Base-by-base conservation (phyloP, 1,140 invertebrate genomes). In the Macrobrachium nipponense region DNA sequence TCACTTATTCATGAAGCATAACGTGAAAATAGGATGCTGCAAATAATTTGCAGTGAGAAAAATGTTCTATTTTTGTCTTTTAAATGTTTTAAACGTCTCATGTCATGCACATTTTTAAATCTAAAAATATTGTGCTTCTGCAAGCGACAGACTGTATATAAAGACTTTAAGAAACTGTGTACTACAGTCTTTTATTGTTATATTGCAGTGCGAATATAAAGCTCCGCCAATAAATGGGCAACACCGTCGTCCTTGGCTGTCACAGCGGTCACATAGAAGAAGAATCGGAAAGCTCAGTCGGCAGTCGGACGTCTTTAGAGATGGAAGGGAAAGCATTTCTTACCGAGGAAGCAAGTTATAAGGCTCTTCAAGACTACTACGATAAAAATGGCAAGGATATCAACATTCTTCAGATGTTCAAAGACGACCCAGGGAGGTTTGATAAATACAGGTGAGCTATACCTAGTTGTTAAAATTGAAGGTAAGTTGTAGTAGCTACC, bases 381-480 rank as follows among this genome's bases (percentile, higher is more conserved):
- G 91, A 94, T 84, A 90, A 90, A 14, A 94, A 94, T 89, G 94
- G 93, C 15, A 91, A 93, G 3, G 94, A 95, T 89, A 93, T 98
- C 8, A 94, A 96, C 88, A 96, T 98, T 89, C 93, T 93, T 86
- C 92, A 96, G 88, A 90, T 97, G 76, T 97, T 98, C 89, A 92
- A 94, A 87, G 91, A 94, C 89, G 95, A 98, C 92, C 90, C 94
- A 0, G 91, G 94, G 61, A 93, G 97, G 44, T 97, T 97, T 90
- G 92, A 95, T 44, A 96, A 96, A 90, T 96, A 94, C 91, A 97
- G 95, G 97, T 97, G 92, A 90, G 87, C 83, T n/a, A n/a, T n/a
- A n/a, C n/a, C n/a, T 85, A 7, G 14, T 44, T 18, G 7, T 51
- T 2, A 51, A 14, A 14, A 51, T 23, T 17, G 20, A 60, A 15